Base-by-base conservation (phyloP, 2,888 invertebrate genomes). In the Leptura quadrifasciata region DNA sequence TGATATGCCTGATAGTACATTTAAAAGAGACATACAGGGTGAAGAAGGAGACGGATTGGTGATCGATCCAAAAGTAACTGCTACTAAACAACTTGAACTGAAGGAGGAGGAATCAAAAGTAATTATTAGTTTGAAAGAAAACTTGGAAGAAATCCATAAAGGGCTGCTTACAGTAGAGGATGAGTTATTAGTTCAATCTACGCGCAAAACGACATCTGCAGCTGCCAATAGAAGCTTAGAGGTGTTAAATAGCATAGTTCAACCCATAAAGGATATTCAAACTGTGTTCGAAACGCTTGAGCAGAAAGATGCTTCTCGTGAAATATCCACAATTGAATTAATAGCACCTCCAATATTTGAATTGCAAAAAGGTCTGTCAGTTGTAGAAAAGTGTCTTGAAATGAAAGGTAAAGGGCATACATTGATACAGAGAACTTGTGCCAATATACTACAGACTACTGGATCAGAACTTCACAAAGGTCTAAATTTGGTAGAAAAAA, bases 341-440 rank as follows among this genome's bases (percentile, higher is more conserved):
- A 88, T 93, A 27, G 90, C 91, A 15, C 88, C 90, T 24, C 92
- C 94, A 2, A 89, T 95, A 52, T 92, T 92, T 81, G 90, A 91
- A 35, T 87, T 95, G 21, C 93, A 94, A 83, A 92, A 93, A 82
- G 92, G 93, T 24, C 86, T 95, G 5, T 91, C 92, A 18, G 91
- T 93, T 1, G 91, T 94, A 52, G 93, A 94, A 86, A 93, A 93
- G 85, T 94, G 94, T 84, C 91, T 93, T 52, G 93, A 93, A 82
- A 91, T 93, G 80, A 93, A 93, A 86, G 93, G 92, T 80, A 92
- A 92, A 52, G 93, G 92, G 12, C 92, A 92, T 72, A 94, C 94
- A 0, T 88, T 94, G 9, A 93, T 94, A 0, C 93, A 94, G 84
- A 91, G 92, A 84, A 94, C 94, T 0, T 94, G 94, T 85, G 91